Conservation (phyloP, 2,888 invertebrate genomes). For the Aleiodes alternator region DNA sequence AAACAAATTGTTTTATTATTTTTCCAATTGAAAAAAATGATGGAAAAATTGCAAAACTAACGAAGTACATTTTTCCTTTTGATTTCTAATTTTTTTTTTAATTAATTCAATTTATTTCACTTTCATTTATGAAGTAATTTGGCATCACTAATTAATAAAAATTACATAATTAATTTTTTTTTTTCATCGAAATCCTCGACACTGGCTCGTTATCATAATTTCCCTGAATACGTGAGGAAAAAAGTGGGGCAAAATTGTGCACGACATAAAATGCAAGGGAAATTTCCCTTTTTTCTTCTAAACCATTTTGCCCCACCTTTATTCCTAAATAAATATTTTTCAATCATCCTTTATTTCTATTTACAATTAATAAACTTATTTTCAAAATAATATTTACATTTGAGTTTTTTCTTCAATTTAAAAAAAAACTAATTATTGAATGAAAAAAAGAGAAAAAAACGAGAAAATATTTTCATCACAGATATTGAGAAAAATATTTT, state of each 20-base stretch:
- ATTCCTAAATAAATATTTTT: background rate
- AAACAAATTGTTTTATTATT: constrained; percentile 3
- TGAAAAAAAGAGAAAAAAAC: background rate
- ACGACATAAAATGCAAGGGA: no score
- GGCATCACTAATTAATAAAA: constrained; percentile 7
- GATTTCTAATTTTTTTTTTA: background rate
- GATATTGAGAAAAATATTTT: constrained; percentile 1
- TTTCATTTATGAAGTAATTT: background rate
- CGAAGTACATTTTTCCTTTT: constrained; percentile 3
- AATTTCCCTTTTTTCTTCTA: no score
- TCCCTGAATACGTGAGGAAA: background rate
- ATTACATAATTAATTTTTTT: background rate
- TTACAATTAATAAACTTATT: background rate
- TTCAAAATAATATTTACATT: constrained; percentile 8
- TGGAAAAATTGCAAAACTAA: constrained; percentile 6
- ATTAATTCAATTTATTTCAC: background rate
- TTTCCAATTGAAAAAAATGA: background rate
- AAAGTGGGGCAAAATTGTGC: no score
- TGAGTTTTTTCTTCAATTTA: background rate
- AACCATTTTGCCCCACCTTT: no score
- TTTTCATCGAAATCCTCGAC: background rate
- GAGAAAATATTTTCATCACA: constrained; percentile 2
- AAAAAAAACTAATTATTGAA: background rate
- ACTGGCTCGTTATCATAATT: constrained; percentile 3
- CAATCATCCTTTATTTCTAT: background rate